Percentiles rank a stretch among this genome's conserved stretches.
phyloP scores from a whole-genome alignment of 2,888 invertebrate genomes.

The Oscheius sp. region DNA sequence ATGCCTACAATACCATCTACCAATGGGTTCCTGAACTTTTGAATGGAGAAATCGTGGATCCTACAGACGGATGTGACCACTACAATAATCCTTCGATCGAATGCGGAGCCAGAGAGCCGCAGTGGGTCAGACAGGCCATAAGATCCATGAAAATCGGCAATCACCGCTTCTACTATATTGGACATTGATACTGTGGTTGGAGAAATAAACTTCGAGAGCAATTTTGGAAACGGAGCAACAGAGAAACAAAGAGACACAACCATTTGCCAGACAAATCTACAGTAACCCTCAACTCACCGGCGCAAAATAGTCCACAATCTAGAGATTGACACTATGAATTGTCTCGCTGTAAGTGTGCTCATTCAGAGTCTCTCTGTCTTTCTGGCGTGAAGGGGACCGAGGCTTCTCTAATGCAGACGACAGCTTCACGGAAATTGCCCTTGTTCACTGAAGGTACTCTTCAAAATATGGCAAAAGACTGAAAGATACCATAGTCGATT shows the following conservation, averaged over 20 bases:
- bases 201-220: too few relatives aligned
- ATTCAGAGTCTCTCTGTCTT: too few relatives aligned
- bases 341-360: constrained; percentile 72
- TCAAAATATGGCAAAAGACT: background rate
- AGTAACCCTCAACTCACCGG: constrained; percentile 76
- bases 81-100: background rate
- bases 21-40: background rate
- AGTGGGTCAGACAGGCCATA: background rate
- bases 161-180: background rate
- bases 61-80: constrained; percentile 7
- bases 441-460: constrained; percentile 73
- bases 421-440: constrained; percentile 73
- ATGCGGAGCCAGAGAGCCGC: background rate
- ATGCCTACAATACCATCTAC: background rate
- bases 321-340: constrained; percentile 74
- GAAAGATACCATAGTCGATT: constrained; percentile 79
- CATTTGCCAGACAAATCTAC: too few relatives aligned
- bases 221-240: too few relatives aligned
- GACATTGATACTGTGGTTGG: too few relatives aligned
- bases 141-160: background rate
- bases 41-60: background rate
- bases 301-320: constrained; percentile 84
- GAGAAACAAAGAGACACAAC: too few relatives aligned
- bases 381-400: too few relatives aligned
- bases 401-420: constrained; percentile 80